Conservation (phyloP, 2,113 vertebrate genomes). For the Saccopteryx leptura region DNA sequence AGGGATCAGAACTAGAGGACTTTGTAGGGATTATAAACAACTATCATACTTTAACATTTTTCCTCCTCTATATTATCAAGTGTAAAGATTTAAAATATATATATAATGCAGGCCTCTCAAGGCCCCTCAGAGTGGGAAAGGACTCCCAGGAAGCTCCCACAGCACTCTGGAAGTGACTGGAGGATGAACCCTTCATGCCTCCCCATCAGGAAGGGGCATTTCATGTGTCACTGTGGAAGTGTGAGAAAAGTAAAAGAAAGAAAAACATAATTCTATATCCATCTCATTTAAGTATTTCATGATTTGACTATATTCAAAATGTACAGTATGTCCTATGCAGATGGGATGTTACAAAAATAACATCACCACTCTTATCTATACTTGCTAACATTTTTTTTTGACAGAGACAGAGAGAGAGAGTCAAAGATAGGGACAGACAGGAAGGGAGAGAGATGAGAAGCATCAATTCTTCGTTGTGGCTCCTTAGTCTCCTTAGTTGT, state of each 20-base stretch:
- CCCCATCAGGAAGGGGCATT: not conserved
- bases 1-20: not conserved
- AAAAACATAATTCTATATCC: not conserved
- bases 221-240: not conserved
- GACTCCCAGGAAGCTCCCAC: not conserved
- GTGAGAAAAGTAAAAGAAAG: not conserved
- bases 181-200: not conserved
- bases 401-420: too few species aligned
- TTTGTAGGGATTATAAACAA: not conserved
- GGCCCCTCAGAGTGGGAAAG: not conserved
- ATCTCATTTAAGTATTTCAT: not conserved
- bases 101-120: not conserved
- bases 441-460: too few species aligned
- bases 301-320: not conserved
- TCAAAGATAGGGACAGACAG: too few species aligned
- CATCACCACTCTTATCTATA: not conserved
- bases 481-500: too few species aligned
- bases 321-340: not conserved
- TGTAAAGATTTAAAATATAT: not conserved
- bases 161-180: not conserved
- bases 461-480: too few species aligned
- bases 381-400: not conserved
- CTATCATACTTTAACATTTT: not conserved
- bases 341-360: slow-evolving; percentile 5
- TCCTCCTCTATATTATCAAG: not conserved